Conservation (phyloP, 2,888 invertebrate species). For the Tetranychus piercei region DNA sequence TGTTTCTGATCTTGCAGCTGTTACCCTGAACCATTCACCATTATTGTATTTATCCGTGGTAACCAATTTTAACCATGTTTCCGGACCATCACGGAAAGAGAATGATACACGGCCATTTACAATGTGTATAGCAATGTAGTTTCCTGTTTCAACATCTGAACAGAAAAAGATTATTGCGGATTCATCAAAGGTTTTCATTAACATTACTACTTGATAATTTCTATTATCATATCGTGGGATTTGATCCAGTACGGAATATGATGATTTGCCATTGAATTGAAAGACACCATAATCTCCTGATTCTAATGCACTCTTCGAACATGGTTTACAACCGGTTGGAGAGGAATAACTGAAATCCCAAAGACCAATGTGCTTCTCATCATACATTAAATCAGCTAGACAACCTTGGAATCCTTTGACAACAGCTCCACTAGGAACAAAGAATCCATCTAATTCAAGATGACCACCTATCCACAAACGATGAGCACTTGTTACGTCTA, state of each 20-base stretch:
- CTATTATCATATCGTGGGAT: conserved; percentile 42
- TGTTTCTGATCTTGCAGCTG: conserved; percentile 33
- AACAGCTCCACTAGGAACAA: conserved; percentile 20
- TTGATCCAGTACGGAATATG: conserved; percentile 51
- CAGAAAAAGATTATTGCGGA: conserved; percentile 68
- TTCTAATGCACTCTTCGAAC: conserved; percentile 43
- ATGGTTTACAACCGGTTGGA: conserved; percentile 52
- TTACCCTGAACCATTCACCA: conserved; percentile 55
- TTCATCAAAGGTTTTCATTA: conserved; percentile 66
- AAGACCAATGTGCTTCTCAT: conserved; percentile 57
- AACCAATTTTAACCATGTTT: background rate
- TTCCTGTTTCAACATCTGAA: conserved; percentile 48
- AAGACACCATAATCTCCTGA: conserved; percentile 29
- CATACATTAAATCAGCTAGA: conserved; percentile 55
- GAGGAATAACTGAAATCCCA: conserved; percentile 47
- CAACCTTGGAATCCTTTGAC: conserved; percentile 46
- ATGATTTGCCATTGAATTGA: conserved; percentile 47
- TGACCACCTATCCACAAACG: conserved; percentile 41
- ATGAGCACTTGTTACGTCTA: conserved; percentile 37
- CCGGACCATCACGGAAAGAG: background rate
- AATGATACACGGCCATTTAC: conserved; percentile 37
- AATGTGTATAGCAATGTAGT: conserved; percentile 55
- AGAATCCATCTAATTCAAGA: conserved; percentile 20
- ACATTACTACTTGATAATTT: conserved; percentile 50
- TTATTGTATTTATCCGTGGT: conserved; percentile 43